Evolutionary conservation across 2,113 vertebrate genomes (phyloP).

Genomic region (Archocentrus centrarchus): DNA sequence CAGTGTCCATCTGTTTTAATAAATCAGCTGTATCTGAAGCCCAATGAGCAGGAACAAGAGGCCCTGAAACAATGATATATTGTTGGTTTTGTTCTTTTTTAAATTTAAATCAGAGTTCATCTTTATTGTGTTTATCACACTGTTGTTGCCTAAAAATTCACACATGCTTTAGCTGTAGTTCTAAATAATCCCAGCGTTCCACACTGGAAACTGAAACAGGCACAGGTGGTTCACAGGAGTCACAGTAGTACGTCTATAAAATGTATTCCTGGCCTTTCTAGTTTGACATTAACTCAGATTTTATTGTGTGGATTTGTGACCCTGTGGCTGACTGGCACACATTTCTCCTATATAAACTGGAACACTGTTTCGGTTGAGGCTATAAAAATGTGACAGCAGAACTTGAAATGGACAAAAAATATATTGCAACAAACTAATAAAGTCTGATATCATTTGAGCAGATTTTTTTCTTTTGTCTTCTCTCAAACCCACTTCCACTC

Average conservation of each 20-base stretch:
- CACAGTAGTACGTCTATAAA: conserved; percentile 1
- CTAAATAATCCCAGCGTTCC: background rate
- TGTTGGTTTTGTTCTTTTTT: background rate
- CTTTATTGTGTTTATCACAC: background rate
- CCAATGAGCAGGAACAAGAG: background rate
- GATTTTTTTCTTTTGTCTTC: background rate
- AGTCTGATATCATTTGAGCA: background rate
- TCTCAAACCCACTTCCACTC: background rate
- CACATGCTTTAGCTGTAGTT: background rate
- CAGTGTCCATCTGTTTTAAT: background rate
- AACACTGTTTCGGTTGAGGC: background rate
- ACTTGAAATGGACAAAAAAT: background rate
- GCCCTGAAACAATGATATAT: too few species aligned
- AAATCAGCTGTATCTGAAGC: background rate
- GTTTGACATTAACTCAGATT: conserved; percentile 60
- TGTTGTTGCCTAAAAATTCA: background rate
- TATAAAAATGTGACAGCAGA: conserved; percentile 5
- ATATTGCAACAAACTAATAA: background rate
- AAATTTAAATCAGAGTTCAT: background rate
- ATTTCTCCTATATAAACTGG: background rate
- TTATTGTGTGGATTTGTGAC: conserved; percentile 12
- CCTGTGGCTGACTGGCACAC: background rate
- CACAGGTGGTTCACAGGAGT: background rate
- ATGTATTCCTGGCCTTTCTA: conserved; percentile 2
- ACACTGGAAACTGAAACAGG: background rate